phyloP scores from a whole-genome alignment of 1,140 invertebrate genomes.

The Pectinophora gossypiella region DNA sequence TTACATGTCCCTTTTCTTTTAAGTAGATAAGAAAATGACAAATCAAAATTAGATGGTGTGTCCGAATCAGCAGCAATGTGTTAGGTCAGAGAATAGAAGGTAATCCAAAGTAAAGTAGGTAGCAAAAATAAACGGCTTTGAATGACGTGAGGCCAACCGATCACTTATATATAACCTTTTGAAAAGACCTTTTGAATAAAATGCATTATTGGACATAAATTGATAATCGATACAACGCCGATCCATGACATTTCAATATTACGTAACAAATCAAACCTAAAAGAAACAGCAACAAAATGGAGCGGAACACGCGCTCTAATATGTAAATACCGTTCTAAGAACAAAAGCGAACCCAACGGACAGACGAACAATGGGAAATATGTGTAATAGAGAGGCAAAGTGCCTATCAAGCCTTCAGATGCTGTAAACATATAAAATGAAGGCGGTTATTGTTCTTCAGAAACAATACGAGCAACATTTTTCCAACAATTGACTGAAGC shows the following conservation, averaged over 20 bases:
- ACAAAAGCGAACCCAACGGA: constrained; percentile 25
- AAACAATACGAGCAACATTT: constrained; percentile 69
- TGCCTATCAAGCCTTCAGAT: constrained; percentile 66
- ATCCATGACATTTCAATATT: not conserved
- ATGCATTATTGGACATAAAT: too few relatives aligned
- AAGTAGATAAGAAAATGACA: too few relatives aligned
- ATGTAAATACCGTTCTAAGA: constrained; percentile 19
- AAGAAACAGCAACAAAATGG: constrained; percentile 8
- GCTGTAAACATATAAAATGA: constrained; percentile 72
- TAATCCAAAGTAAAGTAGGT: too few relatives aligned
- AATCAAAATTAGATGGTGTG: too few relatives aligned
- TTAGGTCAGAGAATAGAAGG: too few relatives aligned
- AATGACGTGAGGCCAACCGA: too few relatives aligned
- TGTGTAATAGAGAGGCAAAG: constrained; percentile 54
- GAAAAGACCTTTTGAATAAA: too few relatives aligned
- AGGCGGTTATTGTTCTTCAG: constrained; percentile 69
- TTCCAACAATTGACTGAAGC: constrained; percentile 70
- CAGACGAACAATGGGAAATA: constrained; percentile 45
- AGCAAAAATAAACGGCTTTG: too few relatives aligned
- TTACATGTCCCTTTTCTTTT: too few relatives aligned
- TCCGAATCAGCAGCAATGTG: too few relatives aligned
- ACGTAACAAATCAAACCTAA: not conserved
- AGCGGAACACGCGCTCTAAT: constrained; percentile 10
- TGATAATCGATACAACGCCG: too few relatives aligned
- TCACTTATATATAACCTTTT: too few relatives aligned